A percentile compares a stretch with the other conserved stretches of the same genome.
These are phyloP conservation scores for Tipula confusa DNA, from an alignment of 2,888 invertebrate species.

Conservation along the genomic window DNA sequence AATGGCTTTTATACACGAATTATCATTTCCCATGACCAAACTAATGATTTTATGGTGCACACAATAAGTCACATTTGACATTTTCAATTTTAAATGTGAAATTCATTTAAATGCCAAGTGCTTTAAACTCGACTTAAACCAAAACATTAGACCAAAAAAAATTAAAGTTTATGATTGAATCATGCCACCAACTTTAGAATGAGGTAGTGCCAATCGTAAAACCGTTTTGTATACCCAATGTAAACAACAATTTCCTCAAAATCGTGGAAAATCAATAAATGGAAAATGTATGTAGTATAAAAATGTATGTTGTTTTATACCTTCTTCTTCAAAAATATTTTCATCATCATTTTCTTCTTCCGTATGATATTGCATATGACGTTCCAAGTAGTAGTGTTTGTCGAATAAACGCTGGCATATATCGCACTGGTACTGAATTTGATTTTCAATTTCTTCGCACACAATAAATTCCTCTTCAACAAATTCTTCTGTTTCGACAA, in stretches of 20 bases:
- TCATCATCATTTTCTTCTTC: slow-evolving; percentile 5
- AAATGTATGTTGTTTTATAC: slow-evolving; percentile 28
- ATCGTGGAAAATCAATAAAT: not conserved
- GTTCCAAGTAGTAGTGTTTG: slow-evolving; percentile 27
- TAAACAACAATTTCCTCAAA: not conserved
- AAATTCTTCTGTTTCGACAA: slow-evolving; percentile 30
- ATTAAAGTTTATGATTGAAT: too few relatives aligned
- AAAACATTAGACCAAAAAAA: too few relatives aligned
- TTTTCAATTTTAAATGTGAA: not conserved
- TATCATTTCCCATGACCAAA: too few relatives aligned
- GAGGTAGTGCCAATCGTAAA: too few relatives aligned
- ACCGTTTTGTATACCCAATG: too few relatives aligned
- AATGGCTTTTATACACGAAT: too few relatives aligned
- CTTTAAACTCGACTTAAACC: too few relatives aligned
- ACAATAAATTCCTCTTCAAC: slow-evolving; percentile 29
- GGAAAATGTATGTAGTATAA: not conserved
- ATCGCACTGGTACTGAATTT: slow-evolving; percentile 4
- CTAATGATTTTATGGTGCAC: too few relatives aligned
- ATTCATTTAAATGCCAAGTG: too few relatives aligned
- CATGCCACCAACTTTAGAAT: too few relatives aligned
- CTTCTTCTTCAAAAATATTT: not conserved
- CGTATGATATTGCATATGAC: slow-evolving; percentile 27
- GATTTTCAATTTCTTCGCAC: not conserved
- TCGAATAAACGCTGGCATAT: slow-evolving; percentile 27
- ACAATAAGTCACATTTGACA: not conserved